Evolutionary conservation across 2,797 vertebrate species (phyloP), one percentile per base, ranked within the genome.

Genomic region (Gymnoscopelus braueri): DNA sequence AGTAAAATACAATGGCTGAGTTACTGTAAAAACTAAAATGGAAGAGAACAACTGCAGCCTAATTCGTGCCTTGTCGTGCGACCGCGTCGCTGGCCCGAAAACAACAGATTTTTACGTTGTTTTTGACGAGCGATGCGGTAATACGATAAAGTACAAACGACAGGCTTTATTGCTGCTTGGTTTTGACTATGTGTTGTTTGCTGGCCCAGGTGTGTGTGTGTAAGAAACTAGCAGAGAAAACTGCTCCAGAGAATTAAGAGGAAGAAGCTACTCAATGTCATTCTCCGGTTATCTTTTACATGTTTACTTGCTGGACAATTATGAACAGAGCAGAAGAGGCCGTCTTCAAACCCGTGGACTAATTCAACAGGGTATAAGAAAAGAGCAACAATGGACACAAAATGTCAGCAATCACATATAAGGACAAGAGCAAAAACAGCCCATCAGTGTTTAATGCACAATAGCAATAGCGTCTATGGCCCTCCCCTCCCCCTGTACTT

Each of bases 301-400:
- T 48, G 47, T 64, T 75, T 70, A 80, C 64, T 19, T 72, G 12
- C 67, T 72, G 47, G 53, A 72, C 65, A 69, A 63, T 65, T 53
- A 69, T 52, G 39, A 80, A 78, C 47, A 71, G 69, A 75, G 69
- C 74, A 77, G 49, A 67, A 63, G 56, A 54, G 53, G 59, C 54
- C 48, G 74, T 60, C 13, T 60, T 48, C 62, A 75, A 83, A 79
- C 67, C 60, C 60, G 75, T 10, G 1, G 59, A 65, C 23, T 61
- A 76, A 4, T 59, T 78, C 48, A 64, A 63, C 52, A 67, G 35
- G 59, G 24, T 59, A 49, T 32, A 35, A 35, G 1, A 35, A 4
- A 6, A 29, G 35, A 56, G 26, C 13, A 74, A 13, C 71, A 75
- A 58, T 49, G 63, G 32, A 56, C 54, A 82, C 65, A 84, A 54